These are phyloP conservation scores for Geodia barretti DNA, from an alignment of 37 sponge, comb jelly and placozoan genomes.

Conservation along the genomic window DNA sequence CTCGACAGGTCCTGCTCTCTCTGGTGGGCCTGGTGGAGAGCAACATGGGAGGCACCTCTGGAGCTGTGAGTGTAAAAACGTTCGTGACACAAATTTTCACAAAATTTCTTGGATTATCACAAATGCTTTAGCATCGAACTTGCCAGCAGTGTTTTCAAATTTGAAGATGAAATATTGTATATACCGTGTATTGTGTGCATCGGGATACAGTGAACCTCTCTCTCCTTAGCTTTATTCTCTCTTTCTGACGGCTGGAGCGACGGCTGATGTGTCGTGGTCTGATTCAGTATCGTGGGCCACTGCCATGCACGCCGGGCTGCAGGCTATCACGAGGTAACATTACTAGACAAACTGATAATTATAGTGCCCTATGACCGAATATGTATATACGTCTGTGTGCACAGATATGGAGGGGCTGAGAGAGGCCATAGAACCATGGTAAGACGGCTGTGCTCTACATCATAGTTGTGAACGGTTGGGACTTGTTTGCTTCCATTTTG, in stretches of 20 bases:
- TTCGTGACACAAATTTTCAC: no score
- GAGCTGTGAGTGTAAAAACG: conserved; percentile 68
- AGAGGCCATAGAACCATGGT: conserved; percentile 85
- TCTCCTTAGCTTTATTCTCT: conserved; percentile 61
- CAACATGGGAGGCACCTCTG: conserved; percentile 87
- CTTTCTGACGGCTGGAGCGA: conserved; percentile 57
- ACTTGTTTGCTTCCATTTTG: no score
- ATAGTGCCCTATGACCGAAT: no score
- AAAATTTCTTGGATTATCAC: no score
- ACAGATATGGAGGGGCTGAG: conserved; percentile 80
- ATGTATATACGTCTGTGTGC: neutral
- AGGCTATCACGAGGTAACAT: conserved; percentile 54
- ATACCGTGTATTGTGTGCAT: no score
- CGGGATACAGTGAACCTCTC: no score
- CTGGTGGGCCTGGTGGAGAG: conserved; percentile 42
- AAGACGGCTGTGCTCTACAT: no score
- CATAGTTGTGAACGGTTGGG: no score
- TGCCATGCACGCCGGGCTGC: conserved; percentile 48
- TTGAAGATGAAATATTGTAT: neutral
- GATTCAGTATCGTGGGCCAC: conserved; percentile 45
- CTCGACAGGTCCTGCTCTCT: conserved; percentile 48
- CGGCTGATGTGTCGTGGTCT: conserved; percentile 5
- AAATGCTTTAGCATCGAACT: no score
- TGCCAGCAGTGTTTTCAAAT: neutral
- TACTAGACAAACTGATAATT: no score